phyloP scores from a whole-genome alignment of 2,888 invertebrate species.

The Mimas tiliae region DNA sequence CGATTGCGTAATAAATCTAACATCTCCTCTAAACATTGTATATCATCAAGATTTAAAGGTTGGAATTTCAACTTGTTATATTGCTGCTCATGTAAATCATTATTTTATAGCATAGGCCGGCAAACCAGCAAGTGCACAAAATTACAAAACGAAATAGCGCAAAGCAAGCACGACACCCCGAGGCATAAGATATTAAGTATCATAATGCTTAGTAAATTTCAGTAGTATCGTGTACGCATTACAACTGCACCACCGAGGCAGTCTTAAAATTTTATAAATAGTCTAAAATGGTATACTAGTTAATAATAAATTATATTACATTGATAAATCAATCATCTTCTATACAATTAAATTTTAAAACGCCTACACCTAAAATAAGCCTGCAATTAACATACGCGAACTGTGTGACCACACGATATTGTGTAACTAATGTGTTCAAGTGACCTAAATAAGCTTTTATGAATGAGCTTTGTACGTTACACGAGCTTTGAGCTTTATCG shows the following conservation, averaged over 20 bases:
- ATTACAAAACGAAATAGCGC: too few species aligned
- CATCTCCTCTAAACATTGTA: slow-evolving; percentile 11
- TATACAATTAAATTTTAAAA: neutral
- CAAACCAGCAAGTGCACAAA: too few species aligned
- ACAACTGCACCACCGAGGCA: too few species aligned
- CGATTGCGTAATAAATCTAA: slow-evolving; percentile 16
- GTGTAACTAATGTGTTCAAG: slow-evolving; percentile 21
- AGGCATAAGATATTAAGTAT: too few species aligned
- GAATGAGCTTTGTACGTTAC: slow-evolving; percentile 21
- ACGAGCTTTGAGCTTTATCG: slow-evolving; percentile 17
- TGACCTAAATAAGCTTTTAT: slow-evolving; percentile 22
- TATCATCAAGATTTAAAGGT: slow-evolving; percentile 10
- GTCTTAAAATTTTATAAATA: too few species aligned
- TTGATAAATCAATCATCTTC: neutral
- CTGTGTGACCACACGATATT: slow-evolving; percentile 9
- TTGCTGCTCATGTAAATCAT: too few species aligned
- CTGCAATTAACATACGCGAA: neutral
- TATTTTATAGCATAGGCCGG: too few species aligned
- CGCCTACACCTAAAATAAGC: neutral
- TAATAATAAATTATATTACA: too few species aligned
- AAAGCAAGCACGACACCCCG: too few species aligned
- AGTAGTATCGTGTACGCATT: too few species aligned
- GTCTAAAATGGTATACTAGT: too few species aligned
- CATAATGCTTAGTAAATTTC: too few species aligned
- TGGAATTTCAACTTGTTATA: neutral